phyloP scores from a whole-genome alignment of 2,113 vertebrate genomes.

The Agapornis roseicollis region DNA sequence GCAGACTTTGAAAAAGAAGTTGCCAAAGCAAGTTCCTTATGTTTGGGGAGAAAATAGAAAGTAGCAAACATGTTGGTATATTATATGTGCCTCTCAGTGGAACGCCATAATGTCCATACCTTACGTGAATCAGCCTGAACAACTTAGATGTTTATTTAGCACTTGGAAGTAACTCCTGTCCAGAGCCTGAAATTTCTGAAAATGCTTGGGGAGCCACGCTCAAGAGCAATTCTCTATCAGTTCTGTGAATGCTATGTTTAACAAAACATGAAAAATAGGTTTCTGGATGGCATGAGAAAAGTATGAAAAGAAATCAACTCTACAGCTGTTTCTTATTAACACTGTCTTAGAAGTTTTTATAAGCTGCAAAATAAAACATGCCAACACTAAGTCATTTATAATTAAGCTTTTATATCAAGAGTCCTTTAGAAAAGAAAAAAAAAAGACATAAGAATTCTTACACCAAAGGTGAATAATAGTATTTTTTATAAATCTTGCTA shows the following conservation, averaged over 20 bases:
- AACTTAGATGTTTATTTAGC: not conserved
- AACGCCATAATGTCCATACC: not conserved
- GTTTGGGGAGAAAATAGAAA: not conserved
- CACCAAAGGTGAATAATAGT: not conserved
- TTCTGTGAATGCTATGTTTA: not conserved
- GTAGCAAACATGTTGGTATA: not conserved
- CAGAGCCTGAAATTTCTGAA: not conserved
- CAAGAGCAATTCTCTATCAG: not conserved
- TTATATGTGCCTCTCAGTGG: not conserved
- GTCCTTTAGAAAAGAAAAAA: not conserved
- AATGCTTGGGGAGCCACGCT: not conserved
- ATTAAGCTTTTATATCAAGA: constrained; percentile 20
- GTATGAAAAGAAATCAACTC: not conserved
- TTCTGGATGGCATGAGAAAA: not conserved
- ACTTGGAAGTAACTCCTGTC: not conserved
- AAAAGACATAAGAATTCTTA: not conserved
- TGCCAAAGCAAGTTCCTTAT: not conserved
- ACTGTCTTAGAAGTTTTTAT: constrained; percentile 6
- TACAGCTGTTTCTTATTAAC: constrained; percentile 30
- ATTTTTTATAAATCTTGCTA: not conserved
- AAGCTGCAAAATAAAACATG: constrained; percentile 2
- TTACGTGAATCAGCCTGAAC: not conserved
- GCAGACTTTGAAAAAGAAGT: not conserved
- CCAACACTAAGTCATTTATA: constrained; percentile 13
- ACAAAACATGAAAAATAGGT: not conserved